These are phyloP conservation scores for Oostethus manadensis DNA, from an alignment of 2,113 vertebrate genomes.

Conservation along the genomic window DNA sequence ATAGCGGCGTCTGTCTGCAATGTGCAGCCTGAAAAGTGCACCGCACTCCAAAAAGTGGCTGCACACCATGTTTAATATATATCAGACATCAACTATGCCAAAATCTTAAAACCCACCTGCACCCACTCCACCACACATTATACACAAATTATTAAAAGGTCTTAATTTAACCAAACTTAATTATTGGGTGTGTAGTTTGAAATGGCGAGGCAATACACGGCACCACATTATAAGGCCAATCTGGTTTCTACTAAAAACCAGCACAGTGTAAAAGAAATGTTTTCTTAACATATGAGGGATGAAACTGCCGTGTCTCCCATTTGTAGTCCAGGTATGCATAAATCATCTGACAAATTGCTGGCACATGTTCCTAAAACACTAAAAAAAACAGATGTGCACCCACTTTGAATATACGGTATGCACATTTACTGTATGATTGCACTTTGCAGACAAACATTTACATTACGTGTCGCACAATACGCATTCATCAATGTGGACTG, in stretches of 20 bases:
- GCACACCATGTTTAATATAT: not conserved
- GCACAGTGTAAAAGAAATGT: too few species aligned
- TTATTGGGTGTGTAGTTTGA: too few species aligned
- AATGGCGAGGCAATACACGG: too few species aligned
- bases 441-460: not conserved
- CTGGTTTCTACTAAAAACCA: too few species aligned
- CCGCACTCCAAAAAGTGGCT: not conserved
- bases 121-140: too few species aligned
- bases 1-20: constrained; percentile 9
- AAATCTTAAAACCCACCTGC: too few species aligned
- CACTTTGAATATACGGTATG: not conserved
- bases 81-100: too few species aligned
- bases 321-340: not conserved
- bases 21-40: constrained; percentile 10
- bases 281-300: not conserved
- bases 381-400: not conserved
- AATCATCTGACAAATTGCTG: not conserved
- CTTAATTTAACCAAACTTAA: too few species aligned
- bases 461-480: not conserved
- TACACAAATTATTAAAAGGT: too few species aligned
- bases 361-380: not conserved
- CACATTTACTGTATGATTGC: not conserved
- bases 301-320: not conserved
- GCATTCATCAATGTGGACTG: not conserved
- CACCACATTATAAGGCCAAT: too few species aligned